Conservation (phyloP, 1,140 invertebrate genomes). For the Drosophila jambulina region DNA sequence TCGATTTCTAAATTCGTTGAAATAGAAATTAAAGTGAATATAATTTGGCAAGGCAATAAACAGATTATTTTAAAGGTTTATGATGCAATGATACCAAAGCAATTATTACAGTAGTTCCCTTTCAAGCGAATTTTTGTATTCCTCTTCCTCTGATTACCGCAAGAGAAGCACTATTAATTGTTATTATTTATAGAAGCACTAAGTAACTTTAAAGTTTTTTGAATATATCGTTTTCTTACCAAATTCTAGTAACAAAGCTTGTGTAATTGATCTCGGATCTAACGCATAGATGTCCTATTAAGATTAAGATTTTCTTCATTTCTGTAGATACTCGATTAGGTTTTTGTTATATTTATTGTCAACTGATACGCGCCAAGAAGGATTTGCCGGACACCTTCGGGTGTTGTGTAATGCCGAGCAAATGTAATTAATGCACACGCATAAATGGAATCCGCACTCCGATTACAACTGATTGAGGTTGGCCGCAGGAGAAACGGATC, state of each 20-base stretch:
- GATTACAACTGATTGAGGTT: conserved; percentile 26
- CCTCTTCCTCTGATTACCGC: not conserved
- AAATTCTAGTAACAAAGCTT: not conserved
- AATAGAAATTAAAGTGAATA: not conserved
- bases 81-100: not conserved
- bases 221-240: too few species aligned
- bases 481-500: conserved; percentile 11
- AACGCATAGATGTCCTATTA: not conserved
- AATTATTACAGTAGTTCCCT: not conserved
- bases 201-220: not conserved
- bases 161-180: not conserved
- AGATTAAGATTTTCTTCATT: not conserved
- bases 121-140: too few species aligned
- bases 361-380: not conserved
- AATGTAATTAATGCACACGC: conserved; percentile 23
- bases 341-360: conserved; percentile 30
- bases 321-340: conserved; percentile 15
- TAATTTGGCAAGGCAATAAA: not conserved
- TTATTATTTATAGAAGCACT: not conserved
- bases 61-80: not conserved
- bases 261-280: not conserved
- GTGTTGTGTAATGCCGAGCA: conserved; percentile 33
- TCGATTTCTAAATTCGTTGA: too few species aligned
- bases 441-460: conserved; percentile 31
- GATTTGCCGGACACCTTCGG: conserved; percentile 3